Conservation (phyloP, 2,797 vertebrate species). For the Cynodonichthys magdalenae region DNA sequence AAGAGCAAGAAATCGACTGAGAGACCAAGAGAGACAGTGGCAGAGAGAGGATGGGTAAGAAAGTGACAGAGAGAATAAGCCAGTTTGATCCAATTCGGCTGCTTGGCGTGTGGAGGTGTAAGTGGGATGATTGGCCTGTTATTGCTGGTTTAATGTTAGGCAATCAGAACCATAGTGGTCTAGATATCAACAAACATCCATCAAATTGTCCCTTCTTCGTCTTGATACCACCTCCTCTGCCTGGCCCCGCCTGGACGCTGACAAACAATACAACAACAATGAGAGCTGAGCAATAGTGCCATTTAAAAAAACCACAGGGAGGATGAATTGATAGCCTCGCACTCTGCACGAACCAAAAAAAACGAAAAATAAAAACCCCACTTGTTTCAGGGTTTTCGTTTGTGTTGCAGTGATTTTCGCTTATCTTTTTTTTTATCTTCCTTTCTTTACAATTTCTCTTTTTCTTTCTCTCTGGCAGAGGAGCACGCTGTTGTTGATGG, state of each 20-base stretch:
- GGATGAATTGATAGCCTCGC: slow-evolving; percentile 70
- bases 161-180: slow-evolving; percentile 99
- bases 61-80: slow-evolving; percentile 71
- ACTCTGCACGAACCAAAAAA: slow-evolving; percentile 49
- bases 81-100: slow-evolving; percentile 96
- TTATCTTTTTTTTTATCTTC: slow-evolving; percentile 54
- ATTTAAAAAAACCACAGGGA: slow-evolving; percentile 56
- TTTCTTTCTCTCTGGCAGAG: slow-evolving; percentile 51
- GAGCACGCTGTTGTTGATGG: slow-evolving; percentile 72
- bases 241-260: slow-evolving; percentile 64
- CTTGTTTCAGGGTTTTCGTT: slow-evolving; percentile 67
- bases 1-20: slow-evolving; percentile 77
- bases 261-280: slow-evolving; percentile 73
- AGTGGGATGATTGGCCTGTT: slow-evolving; percentile 99
- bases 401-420: slow-evolving; percentile 67
- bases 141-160: slow-evolving; percentile 99
- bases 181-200: slow-evolving; percentile 99
- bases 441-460: slow-evolving; percentile 54
- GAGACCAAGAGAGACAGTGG: slow-evolving; percentile 70
- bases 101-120: slow-evolving; percentile 95
- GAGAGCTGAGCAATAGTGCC: slow-evolving; percentile 51
- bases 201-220: slow-evolving; percentile 92
- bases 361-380: slow-evolving; percentile 12
- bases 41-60: slow-evolving; percentile 67
- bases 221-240: slow-evolving; percentile 70